A percentile compares a stretch with the other conserved stretches of the same genome.
These are phyloP conservation scores for Sebastes trivittatus DNA, from an alignment of 2,797 vertebrate genomes.

Conservation along the genomic window DNA sequence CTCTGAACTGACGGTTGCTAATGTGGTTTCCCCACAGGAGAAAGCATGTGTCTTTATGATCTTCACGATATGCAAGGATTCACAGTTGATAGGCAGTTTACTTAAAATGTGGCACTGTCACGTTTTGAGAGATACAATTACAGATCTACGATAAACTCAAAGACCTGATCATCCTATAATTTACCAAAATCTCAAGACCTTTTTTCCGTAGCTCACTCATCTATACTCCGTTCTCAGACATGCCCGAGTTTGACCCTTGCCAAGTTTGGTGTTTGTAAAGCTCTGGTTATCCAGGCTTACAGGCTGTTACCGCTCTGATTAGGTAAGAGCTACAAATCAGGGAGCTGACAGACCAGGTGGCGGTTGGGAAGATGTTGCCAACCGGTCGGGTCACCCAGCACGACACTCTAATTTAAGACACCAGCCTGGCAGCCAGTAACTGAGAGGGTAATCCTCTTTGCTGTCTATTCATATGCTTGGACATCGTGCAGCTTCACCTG, in stretches of 20 bases:
- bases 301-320: constrained; percentile 27
- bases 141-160: background rate
- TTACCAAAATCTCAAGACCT: background rate
- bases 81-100: constrained; percentile 2
- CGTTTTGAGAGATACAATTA: constrained; percentile 7
- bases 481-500: constrained; percentile 33
- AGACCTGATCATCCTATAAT: background rate
- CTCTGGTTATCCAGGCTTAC: constrained; percentile 50
- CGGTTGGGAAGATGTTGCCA: constrained; percentile 25
- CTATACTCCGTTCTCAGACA: constrained; percentile 5
- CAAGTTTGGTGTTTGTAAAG: constrained; percentile 7
- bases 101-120: background rate
- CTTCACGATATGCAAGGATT: background rate
- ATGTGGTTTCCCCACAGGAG: constrained; percentile 48
- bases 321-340: constrained; percentile 31
- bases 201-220: background rate
- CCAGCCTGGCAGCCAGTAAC: constrained; percentile 26
- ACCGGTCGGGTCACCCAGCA: constrained; percentile 33
- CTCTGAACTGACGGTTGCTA: constrained; percentile 43
- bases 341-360: constrained; percentile 31
- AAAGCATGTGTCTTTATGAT: constrained; percentile 3
- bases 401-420: constrained; percentile 54
- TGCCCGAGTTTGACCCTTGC: background rate
- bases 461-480: constrained; percentile 32
- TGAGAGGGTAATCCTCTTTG: constrained; percentile 71